Conservation (phyloP, 2,888 invertebrate genomes). For the Thecocarcelia acutangulata region DNA sequence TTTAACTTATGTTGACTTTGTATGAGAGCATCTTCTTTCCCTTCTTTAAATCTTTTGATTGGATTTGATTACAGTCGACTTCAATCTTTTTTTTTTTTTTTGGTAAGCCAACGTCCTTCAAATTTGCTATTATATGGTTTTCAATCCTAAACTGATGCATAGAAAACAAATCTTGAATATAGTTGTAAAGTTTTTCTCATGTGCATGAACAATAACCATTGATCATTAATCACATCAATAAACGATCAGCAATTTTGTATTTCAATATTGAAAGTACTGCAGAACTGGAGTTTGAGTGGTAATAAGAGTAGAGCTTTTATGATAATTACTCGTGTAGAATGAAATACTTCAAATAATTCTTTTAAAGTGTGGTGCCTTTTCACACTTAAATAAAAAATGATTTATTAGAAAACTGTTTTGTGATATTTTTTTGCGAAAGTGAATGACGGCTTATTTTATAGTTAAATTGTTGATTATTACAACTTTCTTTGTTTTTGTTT, state of each 20-base stretch:
- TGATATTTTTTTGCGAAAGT: slow-evolving; percentile 74
- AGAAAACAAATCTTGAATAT: not conserved
- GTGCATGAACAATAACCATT: slow-evolving; percentile 8
- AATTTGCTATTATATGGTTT: too few species aligned
- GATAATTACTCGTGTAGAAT: slow-evolving; percentile 26
- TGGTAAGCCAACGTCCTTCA: too few species aligned
- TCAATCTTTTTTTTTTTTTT: not conserved
- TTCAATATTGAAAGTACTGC: slow-evolving; percentile 72
- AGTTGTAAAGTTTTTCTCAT: slow-evolving; percentile 44
- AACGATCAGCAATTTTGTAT: slow-evolving; percentile 79
- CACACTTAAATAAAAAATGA: slow-evolving; percentile 36
- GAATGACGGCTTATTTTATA: slow-evolving; percentile 38
- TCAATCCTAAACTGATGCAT: not conserved
- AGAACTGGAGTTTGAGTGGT: slow-evolving; percentile 65
- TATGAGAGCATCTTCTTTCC: too few species aligned
- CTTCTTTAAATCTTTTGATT: too few species aligned
- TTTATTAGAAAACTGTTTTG: slow-evolving; percentile 74
- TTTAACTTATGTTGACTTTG: too few species aligned
- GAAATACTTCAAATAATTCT: not conserved
- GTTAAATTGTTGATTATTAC: slow-evolving; percentile 3
- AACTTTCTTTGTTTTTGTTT: too few species aligned
- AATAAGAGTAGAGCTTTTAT: slow-evolving; percentile 18
- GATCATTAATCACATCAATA: slow-evolving; percentile 79
- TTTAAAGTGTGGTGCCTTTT: slow-evolving; percentile 48
- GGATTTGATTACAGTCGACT: not conserved